A percentile compares a stretch with the other conserved stretches of the same genome.
These are phyloP conservation scores for Axinella damicornis DNA, from an alignment of 37 sponge, comb jelly and placozoan genomes.

Conservation along the genomic window DNA sequence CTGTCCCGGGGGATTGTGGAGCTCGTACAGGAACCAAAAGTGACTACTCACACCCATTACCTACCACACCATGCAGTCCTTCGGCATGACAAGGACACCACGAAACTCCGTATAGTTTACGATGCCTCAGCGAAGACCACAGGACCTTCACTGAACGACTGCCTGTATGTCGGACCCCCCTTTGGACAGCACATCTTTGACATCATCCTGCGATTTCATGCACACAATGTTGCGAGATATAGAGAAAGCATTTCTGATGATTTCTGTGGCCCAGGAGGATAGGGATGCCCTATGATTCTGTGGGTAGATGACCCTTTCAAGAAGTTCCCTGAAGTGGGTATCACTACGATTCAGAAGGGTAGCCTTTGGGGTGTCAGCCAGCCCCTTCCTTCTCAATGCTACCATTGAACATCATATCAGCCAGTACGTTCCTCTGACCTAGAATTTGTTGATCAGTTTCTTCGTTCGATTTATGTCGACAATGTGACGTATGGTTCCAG, in stretches of 20 bases:
- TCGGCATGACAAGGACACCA: too few species aligned
- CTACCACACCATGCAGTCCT: too few species aligned
- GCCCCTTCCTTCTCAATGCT: slow-evolving; percentile 29
- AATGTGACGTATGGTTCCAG: not conserved
- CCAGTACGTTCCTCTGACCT: slow-evolving; percentile 4
- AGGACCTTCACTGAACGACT: too few species aligned
- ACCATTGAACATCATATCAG: slow-evolving; percentile 9
- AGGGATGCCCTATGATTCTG: slow-evolving; percentile 18
- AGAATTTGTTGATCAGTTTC: slow-evolving; percentile 1
- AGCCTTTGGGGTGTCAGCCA: slow-evolving; percentile 13
- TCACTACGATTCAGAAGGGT: slow-evolving; percentile 12
- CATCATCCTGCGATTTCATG: too few species aligned
- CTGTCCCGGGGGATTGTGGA: slow-evolving; percentile 17
- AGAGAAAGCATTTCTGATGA: too few species aligned
- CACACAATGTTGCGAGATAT: not conserved
- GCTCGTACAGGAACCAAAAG: not conserved
- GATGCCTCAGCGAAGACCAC: too few species aligned
- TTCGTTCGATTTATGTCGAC: slow-evolving; percentile 36
- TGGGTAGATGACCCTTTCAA: slow-evolving; percentile 5
- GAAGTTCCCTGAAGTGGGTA: not conserved
- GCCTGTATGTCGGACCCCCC: too few species aligned
- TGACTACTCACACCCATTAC: not conserved
- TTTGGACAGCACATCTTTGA: too few species aligned
- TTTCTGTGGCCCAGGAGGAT: not conserved
- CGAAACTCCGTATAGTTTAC: too few species aligned